Evolutionary conservation across 1,140 invertebrate species (phyloP), one percentile per base, ranked within the genome.

Genomic region (Aradophagus sp.): DNA sequence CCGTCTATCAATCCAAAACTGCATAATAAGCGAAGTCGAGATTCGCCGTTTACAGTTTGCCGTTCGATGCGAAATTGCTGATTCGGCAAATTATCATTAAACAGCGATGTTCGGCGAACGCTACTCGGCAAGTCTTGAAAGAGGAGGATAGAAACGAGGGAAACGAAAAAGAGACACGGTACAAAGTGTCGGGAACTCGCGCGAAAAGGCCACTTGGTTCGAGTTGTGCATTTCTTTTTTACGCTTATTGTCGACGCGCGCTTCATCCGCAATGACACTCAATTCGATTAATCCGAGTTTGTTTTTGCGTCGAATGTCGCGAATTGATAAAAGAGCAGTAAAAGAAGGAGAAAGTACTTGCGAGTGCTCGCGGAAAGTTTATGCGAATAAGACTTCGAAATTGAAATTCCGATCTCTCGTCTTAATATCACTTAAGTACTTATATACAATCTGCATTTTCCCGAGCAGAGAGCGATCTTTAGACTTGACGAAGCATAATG

Each of bases 391-490:
- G 48, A 14, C 47, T 68, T 68, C 42, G 65, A 68, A 68, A 68
- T 68, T 68, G 65, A 68, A 68, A 68, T 68, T 68, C 48, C 65
- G 65, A 68, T 55, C 48, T 68, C 55, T 61, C 65, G 53, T 68
- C 65, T 68, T 68, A 67, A 67, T 67, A 67, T 67, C 63, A 67
- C 53, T 67, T 67, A 67, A 67, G 65, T 68, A 55, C 65, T 68
- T 68, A 68, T 68, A 68, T 68, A 68, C 65, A 68, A 68, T 68
- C 65, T 68, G 48, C 59, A 68, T 55, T 68, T 68, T 48, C 45
- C 6, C 48, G 39, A 47, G 65, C 29, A 47, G 39, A 59, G 47
- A 59, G 32, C 53, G 55, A 68, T 68, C 48, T 41, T 48, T 29
- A 61, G 34, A 61, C 61, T 61, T 27, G 65, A 53, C 65, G 66